Base-by-base conservation (phyloP, 2,113 vertebrate species). In the Phylloscopus trochilus region DNA sequence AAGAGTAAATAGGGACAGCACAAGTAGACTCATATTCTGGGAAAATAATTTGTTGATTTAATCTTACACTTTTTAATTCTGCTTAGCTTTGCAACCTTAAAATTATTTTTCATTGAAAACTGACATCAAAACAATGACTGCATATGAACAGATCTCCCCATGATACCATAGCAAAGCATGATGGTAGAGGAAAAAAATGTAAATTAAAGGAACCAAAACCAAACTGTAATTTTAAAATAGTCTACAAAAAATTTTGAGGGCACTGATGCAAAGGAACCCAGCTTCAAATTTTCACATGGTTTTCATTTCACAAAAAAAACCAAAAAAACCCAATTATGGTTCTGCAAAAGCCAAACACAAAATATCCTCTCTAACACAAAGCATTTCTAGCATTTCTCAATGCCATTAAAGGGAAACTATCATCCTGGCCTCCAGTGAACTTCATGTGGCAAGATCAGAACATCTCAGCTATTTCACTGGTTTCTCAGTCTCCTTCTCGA, bases 131-230 rank as follows among this genome's bases (percentile, higher is more conserved):
- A 39, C 49, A 78, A 56, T 77, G 64, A 80, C 26, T 67, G 19
- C 10, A 22, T 27, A n/a, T 13, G 17, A 46, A 59, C 15, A 77
- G 47, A 37, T 73, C 52, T 75, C 21, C 41, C 46, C 2, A 0
- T 27, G 52, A 83, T 89, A 85, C 43, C 56, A 27, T 21, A 70
- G n/a, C 37, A 86, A 52, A 77, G 23, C 10, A 20, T 73, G 39
- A 80, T 47, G 33, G 51, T 55, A 77, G 37, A 6, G 46, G 20
- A 20, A 28, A 60, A 63, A 90, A 76, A 77, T n/a, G 31, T 59
- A 90, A 91, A 95, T 90, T 85, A 86, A 94, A 88, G 51, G 58
- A 39, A 73, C 4, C 9, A 63, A 93, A 96, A 63, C 44, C 47
- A 74, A 84, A 13, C 15, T 31, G 17, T 51, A 78, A 74, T 78